Evolutionary conservation across 1,140 invertebrate species (phyloP), one percentile per base, ranked within the genome.

Genomic region (Aphidius gifuensis): DNA sequence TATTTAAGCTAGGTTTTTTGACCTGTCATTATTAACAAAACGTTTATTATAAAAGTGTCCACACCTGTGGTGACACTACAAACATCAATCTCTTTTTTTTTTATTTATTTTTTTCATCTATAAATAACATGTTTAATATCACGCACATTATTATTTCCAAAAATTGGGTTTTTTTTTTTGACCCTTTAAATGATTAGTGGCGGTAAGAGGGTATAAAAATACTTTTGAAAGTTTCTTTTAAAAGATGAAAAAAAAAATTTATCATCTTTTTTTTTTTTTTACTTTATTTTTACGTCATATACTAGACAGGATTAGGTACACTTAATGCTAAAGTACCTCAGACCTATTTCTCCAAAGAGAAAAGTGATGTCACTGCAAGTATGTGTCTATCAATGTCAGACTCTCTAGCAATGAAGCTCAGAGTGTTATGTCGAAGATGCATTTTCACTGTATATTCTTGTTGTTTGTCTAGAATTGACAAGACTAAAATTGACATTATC

Each of bases 21-120:
- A 40, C 53, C 43, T 42, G 45, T 23, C 32, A 46, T 21, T 23
- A 32, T 32, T 4, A 55, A 67, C 64, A 64, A 65, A 70, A 68
- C 70, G 55, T 80, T 80, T 80, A 80, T 77, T 76, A 80, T 78
- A 76, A 75, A 77, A 80, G 75, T 71, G 73, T 76, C 67, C 72
- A 70, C 79, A 80, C 79, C 78, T 80, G 78, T 70, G 74, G 67
- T 77, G 74, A 78, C 77, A 79, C 68, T 65, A 67, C 32, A 61
- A 38, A 39, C 58, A 38, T 49, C 59, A 23, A 55, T 48, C 39
- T 50, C n/a, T 32, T 23, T 23, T 38, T 39, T 43, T 50, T 53
- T 42, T 42, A 54, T 38, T 21, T 47, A 38, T 59, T 58, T 51
- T 16, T 16, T 16, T 16, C 16, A 39, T 21, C 49, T 61, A 58